Percentiles rank a stretch among this genome's conserved stretches.
These are phyloP conservation scores for Limosa lapponica DNA, from an alignment of 2,797 vertebrate genomes.

Conservation along the genomic window DNA sequence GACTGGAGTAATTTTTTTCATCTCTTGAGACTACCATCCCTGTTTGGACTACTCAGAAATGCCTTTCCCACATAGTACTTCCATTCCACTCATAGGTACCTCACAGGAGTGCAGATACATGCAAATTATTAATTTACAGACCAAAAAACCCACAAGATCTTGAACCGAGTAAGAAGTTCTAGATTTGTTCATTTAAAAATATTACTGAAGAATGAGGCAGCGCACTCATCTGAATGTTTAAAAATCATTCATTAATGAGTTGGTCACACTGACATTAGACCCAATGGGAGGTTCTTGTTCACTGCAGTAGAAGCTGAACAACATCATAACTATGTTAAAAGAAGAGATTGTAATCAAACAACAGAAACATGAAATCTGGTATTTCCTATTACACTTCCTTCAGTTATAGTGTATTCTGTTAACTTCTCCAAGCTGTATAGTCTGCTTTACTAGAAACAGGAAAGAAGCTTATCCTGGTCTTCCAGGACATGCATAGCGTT, in stretches of 20 bases:
- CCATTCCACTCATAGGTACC: not conserved
- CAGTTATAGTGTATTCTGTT: not conserved
- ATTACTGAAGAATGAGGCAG: not conserved
- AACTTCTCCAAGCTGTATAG: not conserved
- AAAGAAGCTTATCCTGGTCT: not conserved
- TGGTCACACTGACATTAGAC: not conserved
- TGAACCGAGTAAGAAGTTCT: not conserved
- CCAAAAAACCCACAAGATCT: not conserved
- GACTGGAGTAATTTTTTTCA: conserved; percentile 1
- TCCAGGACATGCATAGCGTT: not conserved
- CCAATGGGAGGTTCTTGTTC: not conserved
- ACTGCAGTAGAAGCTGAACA: not conserved
- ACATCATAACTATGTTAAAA: not conserved
- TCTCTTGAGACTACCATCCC: not conserved
- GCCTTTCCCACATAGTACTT: not conserved
- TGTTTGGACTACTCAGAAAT: conserved; percentile 1
- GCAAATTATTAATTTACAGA: not conserved
- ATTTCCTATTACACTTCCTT: not conserved
- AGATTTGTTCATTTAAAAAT: not conserved
- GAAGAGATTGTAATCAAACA: not conserved
- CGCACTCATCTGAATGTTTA: not conserved
- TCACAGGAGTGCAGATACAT: not conserved
- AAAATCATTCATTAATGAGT: not conserved
- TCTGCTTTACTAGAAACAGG: not conserved
- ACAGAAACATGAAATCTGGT: not conserved